A percentile compares a stretch with the other conserved stretches of the same genome.
These are phyloP conservation scores for Andrena flavipes DNA, from an alignment of 2,888 invertebrate genomes.

Conservation along the genomic window DNA sequence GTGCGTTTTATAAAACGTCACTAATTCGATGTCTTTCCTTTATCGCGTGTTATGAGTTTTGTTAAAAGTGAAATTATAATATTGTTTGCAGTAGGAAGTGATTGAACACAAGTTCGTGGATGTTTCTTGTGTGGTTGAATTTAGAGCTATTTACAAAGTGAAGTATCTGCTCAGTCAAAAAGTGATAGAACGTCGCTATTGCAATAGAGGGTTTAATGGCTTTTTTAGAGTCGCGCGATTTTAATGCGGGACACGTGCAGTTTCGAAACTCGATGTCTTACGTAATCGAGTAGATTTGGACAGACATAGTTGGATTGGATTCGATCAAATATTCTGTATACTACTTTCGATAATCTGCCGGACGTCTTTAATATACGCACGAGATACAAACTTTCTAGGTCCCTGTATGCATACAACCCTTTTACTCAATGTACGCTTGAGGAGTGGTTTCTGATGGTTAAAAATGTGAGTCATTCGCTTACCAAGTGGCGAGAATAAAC, in stretches of 20 bases:
- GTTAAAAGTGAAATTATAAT: neutral
- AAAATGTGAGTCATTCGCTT: constrained; percentile 55
- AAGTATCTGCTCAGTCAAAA: neutral
- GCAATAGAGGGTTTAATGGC: neutral
- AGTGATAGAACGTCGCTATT: too few relatives aligned
- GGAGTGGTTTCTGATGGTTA: constrained; percentile 37
- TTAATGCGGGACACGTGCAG: constrained; percentile 32
- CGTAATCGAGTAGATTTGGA: constrained; percentile 61
- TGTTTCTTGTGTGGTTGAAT: neutral
- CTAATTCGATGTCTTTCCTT: constrained; percentile 1
- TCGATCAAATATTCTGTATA: constrained; percentile 64
- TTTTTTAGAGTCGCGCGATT: neutral
- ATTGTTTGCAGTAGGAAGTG: neutral
- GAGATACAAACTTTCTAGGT: constrained; percentile 63
- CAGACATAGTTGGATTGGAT: constrained; percentile 63
- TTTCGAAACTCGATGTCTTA: constrained; percentile 47
- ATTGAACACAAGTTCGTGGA: neutral
- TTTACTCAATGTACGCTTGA: constrained; percentile 46
- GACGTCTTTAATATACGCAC: constrained; percentile 56
- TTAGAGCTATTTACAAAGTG: constrained; percentile 24
- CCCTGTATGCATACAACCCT: constrained; percentile 55
- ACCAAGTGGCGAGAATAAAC: constrained; percentile 33
- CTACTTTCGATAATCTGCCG: constrained; percentile 64
- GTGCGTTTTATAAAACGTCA: neutral
- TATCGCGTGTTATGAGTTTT: neutral